Percentiles rank a stretch among this genome's conserved stretches.
phyloP scores from a whole-genome alignment of 2,113 vertebrate genomes.

The Chloebia gouldiae region DNA sequence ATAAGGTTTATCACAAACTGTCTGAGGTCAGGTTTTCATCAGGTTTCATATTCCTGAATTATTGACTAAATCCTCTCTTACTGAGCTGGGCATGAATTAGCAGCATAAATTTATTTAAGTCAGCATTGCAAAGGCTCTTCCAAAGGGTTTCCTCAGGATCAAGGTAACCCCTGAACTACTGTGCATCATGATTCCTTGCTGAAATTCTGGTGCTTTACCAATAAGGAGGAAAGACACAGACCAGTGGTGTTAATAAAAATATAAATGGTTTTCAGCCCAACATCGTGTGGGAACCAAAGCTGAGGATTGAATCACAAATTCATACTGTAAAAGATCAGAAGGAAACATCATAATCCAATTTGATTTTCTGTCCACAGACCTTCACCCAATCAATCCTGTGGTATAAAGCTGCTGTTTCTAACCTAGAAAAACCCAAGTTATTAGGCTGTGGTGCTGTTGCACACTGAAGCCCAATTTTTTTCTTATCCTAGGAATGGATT shows the following conservation, averaged over 20 bases:
- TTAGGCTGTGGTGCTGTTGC: not conserved
- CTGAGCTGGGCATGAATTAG: not conserved
- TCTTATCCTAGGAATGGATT: not conserved
- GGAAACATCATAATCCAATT: conserved; percentile 55
- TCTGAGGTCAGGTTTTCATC: not conserved
- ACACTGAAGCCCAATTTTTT: not conserved
- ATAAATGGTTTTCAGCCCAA: conserved; percentile 1
- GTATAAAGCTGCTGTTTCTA: conserved; percentile 30
- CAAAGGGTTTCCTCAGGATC: not conserved
- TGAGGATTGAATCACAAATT: conserved; percentile 18
- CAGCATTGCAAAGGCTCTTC: not conserved
- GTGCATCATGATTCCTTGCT: not conserved
- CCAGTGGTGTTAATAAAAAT: not conserved
- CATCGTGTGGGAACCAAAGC: not conserved
- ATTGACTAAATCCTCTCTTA: not conserved
- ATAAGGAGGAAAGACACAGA: not conserved
- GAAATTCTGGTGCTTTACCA: not conserved
- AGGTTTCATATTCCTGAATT: not conserved
- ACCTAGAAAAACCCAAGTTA: conserved; percentile 24
- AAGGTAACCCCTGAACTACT: not conserved
- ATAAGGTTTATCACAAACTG: not conserved
- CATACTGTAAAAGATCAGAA: conserved; percentile 21
- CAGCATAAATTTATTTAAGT: not conserved
- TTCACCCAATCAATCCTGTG: conserved; percentile 30
- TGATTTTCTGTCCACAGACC: conserved; percentile 62